These are phyloP conservation scores for Drosophila erecta DNA, from an alignment of 1,140 invertebrate species.

Conservation along the genomic window DNA sequence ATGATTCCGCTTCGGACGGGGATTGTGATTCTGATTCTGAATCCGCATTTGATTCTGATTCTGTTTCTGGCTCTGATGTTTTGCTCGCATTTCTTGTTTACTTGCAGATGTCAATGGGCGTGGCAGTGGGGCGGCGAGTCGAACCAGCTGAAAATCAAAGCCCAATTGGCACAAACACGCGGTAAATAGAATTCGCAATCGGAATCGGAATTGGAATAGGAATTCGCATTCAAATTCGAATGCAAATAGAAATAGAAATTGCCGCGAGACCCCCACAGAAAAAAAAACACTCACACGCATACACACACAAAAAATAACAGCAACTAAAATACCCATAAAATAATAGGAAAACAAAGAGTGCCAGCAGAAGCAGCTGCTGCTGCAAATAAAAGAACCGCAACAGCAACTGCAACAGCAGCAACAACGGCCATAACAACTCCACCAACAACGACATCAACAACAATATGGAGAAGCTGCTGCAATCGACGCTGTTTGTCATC, in stretches of 20 bases:
- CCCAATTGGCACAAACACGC: slow-evolving; percentile 75
- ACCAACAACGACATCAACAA: slow-evolving; percentile 24
- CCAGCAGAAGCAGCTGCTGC: slow-evolving; percentile 28
- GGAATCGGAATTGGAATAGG: slow-evolving; percentile 63
- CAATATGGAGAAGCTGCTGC: slow-evolving; percentile 61
- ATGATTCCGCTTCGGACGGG: slow-evolving; percentile 51
- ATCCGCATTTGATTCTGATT: not conserved
- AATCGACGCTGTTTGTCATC: slow-evolving; percentile 69
- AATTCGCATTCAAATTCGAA: slow-evolving; percentile 78
- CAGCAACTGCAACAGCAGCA: slow-evolving; percentile 45
- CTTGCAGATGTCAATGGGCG: slow-evolving; percentile 78
- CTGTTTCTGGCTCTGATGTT: slow-evolving; percentile 21
- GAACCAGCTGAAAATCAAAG: slow-evolving; percentile 73
- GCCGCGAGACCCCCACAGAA: slow-evolving; percentile 45
- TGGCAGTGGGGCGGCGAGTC: slow-evolving; percentile 43
- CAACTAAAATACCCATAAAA: slow-evolving; percentile 65
- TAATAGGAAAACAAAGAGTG: slow-evolving; percentile 52
- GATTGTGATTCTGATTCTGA: slow-evolving; percentile 17
- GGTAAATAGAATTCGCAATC: slow-evolving; percentile 66
- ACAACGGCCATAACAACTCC: slow-evolving; percentile 19
- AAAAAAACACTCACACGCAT: slow-evolving; percentile 2
- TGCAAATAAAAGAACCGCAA: slow-evolving; percentile 38
- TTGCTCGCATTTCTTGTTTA: slow-evolving; percentile 48
- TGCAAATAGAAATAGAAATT: slow-evolving; percentile 65
- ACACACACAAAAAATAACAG: slow-evolving; percentile 4